phyloP scores from a whole-genome alignment of 2,797 vertebrate genomes.

The Coilia nasus region DNA sequence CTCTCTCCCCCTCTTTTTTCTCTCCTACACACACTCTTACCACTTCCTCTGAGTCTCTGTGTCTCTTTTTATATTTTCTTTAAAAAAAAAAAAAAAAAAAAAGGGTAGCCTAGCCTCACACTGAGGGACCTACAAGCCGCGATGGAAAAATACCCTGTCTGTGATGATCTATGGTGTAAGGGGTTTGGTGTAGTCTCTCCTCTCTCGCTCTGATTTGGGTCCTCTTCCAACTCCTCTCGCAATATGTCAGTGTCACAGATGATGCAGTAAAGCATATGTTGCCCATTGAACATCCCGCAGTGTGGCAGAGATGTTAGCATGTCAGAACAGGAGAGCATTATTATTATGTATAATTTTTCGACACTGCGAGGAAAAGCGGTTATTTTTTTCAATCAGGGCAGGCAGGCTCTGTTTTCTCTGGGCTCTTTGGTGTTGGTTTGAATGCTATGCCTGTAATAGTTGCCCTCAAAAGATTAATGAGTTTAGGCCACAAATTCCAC shows the following conservation, averaged over 20 bases:
- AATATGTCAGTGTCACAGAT: conserved; percentile 71
- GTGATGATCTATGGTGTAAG: conserved; percentile 69
- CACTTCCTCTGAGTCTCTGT: conserved; percentile 25
- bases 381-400: conserved; percentile 3
- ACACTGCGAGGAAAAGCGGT: conserved; percentile 16
- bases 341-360: conserved; percentile 14
- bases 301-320: conserved; percentile 27
- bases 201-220: conserved; percentile 61
- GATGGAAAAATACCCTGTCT: conserved; percentile 62
- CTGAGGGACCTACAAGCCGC: conserved; percentile 46
- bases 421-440: conserved; percentile 35
- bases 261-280: conserved; percentile 72
- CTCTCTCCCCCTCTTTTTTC: not conserved
- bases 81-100: not conserved
- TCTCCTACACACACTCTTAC: not conserved
- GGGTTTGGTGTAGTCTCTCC: conserved; percentile 60
- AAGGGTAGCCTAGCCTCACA: conserved; percentile 25
- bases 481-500: conserved; percentile 37
- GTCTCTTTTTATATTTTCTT: conserved; percentile 31
- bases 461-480: conserved; percentile 44
- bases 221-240: conserved; percentile 59
- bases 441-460: conserved; percentile 33
- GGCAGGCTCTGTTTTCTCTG: not conserved
- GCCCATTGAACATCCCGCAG: conserved; percentile 38
- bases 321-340: conserved; percentile 15